Percentiles rank a stretch among this genome's conserved stretches.
Evolutionary conservation across 2,113 vertebrate genomes (phyloP).

Genomic region (Xyrauchen texanus): DNA sequence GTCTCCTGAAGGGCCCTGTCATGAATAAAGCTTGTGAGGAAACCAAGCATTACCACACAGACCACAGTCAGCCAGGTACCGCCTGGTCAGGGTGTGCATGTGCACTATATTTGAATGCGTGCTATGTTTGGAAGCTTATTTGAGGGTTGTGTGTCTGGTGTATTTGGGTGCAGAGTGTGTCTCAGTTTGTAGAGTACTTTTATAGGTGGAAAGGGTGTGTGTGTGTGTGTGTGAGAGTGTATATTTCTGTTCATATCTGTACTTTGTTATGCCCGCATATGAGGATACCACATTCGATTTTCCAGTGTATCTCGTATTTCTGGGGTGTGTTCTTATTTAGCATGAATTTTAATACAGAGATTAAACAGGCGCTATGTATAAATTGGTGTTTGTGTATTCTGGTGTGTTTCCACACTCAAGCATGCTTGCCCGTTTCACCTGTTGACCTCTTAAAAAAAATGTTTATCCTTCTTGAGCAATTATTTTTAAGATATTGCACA

Average conservation of each 20-base stretch:
- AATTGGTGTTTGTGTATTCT: too few species aligned
- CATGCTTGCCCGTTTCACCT: too few species aligned
- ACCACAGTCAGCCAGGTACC: conserved; percentile 91
- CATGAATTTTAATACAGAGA: too few species aligned
- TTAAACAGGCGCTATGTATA: too few species aligned
- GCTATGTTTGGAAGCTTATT: conserved; percentile 39
- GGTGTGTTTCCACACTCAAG: too few species aligned
- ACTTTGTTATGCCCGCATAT: not conserved
- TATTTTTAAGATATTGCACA: not conserved
- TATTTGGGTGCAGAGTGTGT: conserved; percentile 29
- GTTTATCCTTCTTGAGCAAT: too few species aligned
- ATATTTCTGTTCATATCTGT: not conserved
- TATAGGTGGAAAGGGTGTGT: not conserved
- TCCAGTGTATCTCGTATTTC: conserved; percentile 30
- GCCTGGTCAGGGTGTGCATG: conserved; percentile 13
- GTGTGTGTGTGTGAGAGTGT: conserved; percentile 14
- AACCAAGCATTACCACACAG: conserved; percentile 93
- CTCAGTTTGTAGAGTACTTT: not conserved
- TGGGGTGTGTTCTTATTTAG: conserved; percentile 29
- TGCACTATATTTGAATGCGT: not conserved
- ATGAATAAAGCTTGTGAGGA: conserved; percentile 94
- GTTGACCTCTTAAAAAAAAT: too few species aligned
- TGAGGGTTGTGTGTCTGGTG: conserved; percentile 18
- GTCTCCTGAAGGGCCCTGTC: conserved; percentile 87
- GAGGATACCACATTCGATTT: not conserved